Percentiles rank a stretch among this genome's conserved stretches.
phyloP scores from a whole-genome alignment of 2,888 invertebrate species.

The Dione juno region DNA sequence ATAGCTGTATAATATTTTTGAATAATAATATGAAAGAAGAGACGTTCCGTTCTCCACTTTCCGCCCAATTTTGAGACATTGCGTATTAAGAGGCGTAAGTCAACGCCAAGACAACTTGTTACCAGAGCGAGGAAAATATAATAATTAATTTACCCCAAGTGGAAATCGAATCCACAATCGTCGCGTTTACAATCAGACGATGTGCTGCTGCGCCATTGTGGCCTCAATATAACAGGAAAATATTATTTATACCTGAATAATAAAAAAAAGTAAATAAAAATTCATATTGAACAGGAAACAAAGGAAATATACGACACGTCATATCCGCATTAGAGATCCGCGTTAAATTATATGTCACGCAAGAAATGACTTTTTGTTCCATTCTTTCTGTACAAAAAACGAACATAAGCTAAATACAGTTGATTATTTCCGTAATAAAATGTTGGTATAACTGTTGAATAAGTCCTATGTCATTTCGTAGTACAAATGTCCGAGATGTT shows the following conservation, averaged over 20 bases:
- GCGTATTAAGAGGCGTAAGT: too few species aligned
- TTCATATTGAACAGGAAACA: neutral
- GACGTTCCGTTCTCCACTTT: too few species aligned
- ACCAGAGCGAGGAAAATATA: too few species aligned
- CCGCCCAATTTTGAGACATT: too few species aligned
- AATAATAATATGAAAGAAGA: neutral
- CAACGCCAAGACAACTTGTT: too few species aligned
- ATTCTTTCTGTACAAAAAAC: neutral
- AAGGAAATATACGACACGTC: conserved; percentile 17
- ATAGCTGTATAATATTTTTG: conserved; percentile 2
- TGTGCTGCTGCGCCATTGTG: too few species aligned
- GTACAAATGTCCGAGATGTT: too few species aligned
- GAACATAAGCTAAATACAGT: neutral
- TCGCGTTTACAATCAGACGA: too few species aligned
- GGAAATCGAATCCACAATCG: too few species aligned
- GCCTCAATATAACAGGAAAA: neutral
- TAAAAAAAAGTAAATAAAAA: conserved; percentile 7
- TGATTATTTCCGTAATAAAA: neutral
- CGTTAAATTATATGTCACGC: conserved; percentile 15
- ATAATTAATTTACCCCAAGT: too few species aligned
- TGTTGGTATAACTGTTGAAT: neutral
- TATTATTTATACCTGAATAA: neutral
- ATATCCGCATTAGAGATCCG: conserved; percentile 5
- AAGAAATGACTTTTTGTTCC: neutral
- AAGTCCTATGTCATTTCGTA: too few species aligned